Evolutionary conservation across 2,113 vertebrate species (phyloP), one percentile per base, ranked within the genome.

Genomic region (Hippoglossus stenolepis): DNA sequence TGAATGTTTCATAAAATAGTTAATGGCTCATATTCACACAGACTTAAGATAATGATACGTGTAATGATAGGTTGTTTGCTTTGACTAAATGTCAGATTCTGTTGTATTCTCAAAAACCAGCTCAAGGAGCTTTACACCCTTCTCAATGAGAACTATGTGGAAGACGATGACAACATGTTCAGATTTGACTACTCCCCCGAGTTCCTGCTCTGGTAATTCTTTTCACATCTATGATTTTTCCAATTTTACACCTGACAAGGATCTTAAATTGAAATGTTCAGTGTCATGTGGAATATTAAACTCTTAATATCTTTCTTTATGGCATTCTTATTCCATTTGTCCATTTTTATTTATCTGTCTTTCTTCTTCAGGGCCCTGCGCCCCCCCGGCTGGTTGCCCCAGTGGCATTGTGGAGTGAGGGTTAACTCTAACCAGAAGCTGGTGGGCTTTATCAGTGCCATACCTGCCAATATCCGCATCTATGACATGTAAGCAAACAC

Each of bases 101-200:
- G 2, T 67, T 0, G 0, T 68, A 53, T 21, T 26, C 4, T 80
- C 9, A 54, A 1, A 26, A 78, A 67, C 60, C 76, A 99, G 98
- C 95, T 99, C 51, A 99, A 99, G 58, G 98, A 99, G 91, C 95
- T 99, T 5, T 99, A 99, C 84, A 99, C 97, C 0, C 95, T 99
- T 28, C 96, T 99, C 70, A 99, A 99, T 0, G 98, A 99, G 93
- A 99, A 99, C 89, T 99, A 99, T 0, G 98, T 99, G 87, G 98
- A 99, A 87, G 98, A 99, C 3, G 98, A 99, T 0, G 98, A 99
- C 94, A 99, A 99, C 93, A 99, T 99, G 98, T 99, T 99, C 93
- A 96, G 98, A 4, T 99, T 99, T 75, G 98, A 99, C 91, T 99
- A 99, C 90, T 99, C 98, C 0, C 97, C 98, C 0, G 98, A 99